Evolutionary conservation across 2,797 vertebrate genomes (phyloP), one percentile per base, ranked within the genome.

Genomic region (Ataeniobius toweri): DNA sequence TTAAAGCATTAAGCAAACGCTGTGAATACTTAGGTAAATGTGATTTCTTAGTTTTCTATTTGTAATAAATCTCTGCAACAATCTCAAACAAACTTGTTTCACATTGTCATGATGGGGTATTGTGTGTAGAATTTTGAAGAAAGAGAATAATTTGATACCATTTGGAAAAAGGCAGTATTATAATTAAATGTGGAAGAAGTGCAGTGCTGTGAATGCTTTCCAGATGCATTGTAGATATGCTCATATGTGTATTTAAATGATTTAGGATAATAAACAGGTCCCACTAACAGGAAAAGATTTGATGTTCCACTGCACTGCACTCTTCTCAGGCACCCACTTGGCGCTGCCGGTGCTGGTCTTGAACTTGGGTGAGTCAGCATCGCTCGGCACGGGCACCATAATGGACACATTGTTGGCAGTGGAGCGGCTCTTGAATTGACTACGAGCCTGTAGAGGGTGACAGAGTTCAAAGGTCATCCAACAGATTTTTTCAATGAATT

Each of bases 301-400:
- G 92, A 96, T 96, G 84, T 93, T 96, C 96, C 96, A 96, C 87
- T 95, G 93, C 80, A 96, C 95, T 26, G 73, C 94, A 56, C 28
- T 96, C 91, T 95, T 96, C 94, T 96, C 96, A 0, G 96, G 96
- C 14, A 96, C 74, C 95, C 95, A 96, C 89, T 96, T 96, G 88
- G 95, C 93, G 56, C 79, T 94, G 86, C 96, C 96, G 0, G 92
- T 96, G 91, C 94, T 96, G 87, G 96, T 95, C 92, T 96, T 96
- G 91, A 96, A 96, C 86, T 95, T 96, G 83, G 96, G 96, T 6
- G 96, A 96, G 92, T 96, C 96, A 18, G 95, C 96, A 18, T 96
- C 96, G 14, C 94, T 96, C 80, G 96, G 96, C 83, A 96, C 96
- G 0, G 96, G 96, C 81, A 96, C 94, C 87, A 95, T 83, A 80